Conservation (phyloP, 2,113 vertebrate genomes). For the Platysteira castanea region DNA sequence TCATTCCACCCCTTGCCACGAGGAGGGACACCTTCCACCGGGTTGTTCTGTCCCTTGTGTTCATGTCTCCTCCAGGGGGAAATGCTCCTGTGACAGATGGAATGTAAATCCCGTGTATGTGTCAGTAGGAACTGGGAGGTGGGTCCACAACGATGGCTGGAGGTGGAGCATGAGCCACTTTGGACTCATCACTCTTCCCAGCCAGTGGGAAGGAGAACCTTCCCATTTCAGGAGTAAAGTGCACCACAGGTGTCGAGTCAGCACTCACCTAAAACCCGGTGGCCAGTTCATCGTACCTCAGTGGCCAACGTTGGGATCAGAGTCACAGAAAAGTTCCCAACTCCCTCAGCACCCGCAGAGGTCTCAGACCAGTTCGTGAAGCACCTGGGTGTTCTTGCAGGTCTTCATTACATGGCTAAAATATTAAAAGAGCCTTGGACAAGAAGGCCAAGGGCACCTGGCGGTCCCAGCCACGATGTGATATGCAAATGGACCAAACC, state of each 20-base stretch:
- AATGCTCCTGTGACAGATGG: not conserved
- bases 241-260: not conserved
- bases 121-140: not conserved
- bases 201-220: too few species aligned
- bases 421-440: not conserved
- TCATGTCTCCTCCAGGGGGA: not conserved
- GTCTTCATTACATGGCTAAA: not conserved
- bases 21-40: not conserved
- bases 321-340: not conserved
- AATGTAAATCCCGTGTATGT: fast-evolving
- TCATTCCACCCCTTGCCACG: not conserved
- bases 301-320: not conserved
- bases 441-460: too few species aligned
- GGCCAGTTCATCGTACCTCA: not conserved
- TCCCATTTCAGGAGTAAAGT: not conserved
- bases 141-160: fast-evolving
- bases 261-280: not conserved
- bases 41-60: not conserved
- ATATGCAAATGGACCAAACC: too few species aligned
- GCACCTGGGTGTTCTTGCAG: not conserved
- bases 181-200: too few species aligned
- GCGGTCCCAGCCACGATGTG: fast-evolving
- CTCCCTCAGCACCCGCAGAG: not conserved
- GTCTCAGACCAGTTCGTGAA: not conserved
- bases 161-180: not conserved